Conservation (phyloP, 2,797 vertebrate genomes). For the Tamandua tetradactyla region DNA sequence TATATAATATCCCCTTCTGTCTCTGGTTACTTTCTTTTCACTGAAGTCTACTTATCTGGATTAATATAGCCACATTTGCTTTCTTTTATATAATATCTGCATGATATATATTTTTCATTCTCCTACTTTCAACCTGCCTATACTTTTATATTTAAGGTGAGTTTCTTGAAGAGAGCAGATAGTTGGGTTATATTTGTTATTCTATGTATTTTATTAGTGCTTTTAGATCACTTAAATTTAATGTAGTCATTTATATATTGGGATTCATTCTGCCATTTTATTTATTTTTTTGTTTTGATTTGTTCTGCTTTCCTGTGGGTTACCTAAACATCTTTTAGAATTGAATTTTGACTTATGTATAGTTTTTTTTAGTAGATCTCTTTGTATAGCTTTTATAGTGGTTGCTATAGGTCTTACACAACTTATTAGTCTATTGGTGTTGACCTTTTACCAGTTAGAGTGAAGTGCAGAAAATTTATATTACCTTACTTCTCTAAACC, state of each 20-base stretch:
- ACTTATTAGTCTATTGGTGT: neutral
- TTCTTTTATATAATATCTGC: neutral
- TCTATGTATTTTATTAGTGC: no score
- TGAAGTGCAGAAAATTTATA: neutral
- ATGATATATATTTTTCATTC: no score
- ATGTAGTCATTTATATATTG: neutral
- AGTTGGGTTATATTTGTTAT: neutral
- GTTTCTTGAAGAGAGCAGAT: neutral
- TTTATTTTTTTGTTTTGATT: neutral
- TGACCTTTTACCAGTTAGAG: no score
- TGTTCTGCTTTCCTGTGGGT: no score
- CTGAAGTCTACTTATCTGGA: neutral
- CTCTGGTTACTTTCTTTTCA: neutral
- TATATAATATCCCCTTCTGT: neutral
- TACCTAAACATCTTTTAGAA: neutral
- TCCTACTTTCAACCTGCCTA: neutral
- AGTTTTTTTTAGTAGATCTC: neutral
- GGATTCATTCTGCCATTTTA: neutral
- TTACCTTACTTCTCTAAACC: neutral
- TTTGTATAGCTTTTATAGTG: neutral
- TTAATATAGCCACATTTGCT: neutral
- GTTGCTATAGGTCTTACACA: no score
- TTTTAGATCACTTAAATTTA: no score
- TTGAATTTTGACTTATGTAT: neutral
- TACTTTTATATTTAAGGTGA: neutral